Evolutionary conservation across 2,113 vertebrate genomes (phyloP), one percentile per base, ranked within the genome.

Genomic region (Cinclus cinclus): DNA sequence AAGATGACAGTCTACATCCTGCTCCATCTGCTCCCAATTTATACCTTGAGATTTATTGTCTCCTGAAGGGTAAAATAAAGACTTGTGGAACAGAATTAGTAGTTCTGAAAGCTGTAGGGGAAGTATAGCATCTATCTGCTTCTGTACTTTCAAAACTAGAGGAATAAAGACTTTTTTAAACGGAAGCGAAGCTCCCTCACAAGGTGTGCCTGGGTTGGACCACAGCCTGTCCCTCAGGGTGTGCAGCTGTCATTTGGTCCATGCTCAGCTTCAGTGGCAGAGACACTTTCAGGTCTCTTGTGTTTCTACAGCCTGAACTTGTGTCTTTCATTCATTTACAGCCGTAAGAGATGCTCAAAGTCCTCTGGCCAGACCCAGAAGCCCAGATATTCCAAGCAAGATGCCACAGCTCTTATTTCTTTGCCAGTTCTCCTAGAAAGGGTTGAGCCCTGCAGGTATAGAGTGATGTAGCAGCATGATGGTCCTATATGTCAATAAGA

Each of bases 11-110:
- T 37, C 67, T 47, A 73, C 93, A 69, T 95, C 78, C 75, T 0
- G 0, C 37, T 91, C 91, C 89, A 90, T 92, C 94, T 97, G 95
- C 75, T 96, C 84, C 78, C 49, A 76, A 10, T 95, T 92, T 79
- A 49, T 65, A 53, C 91, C 67, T 85, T 11, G 11, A 87, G 65
- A 83, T 85, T 70, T 90, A 85, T 13, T 70, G 70, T 64, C 59
- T 80, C 78, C 69, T 56, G 33, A 35, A 90, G 84, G 67, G 83
- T 73, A 7, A 83, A 84, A 91, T 37, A 31, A 63, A 91, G 84
- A 33, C 62, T 65, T 59, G 50, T 1, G 15, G 63, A 85, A 35
- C 28, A 62, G 55, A 65, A 76, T 82, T 25, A 67, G 24, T 50
- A 46, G 17, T 62, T 91, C 56, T 92, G 89, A 82, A 82, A 47